Percentiles rank a stretch among this genome's conserved stretches.
phyloP scores from a whole-genome alignment of 2,888 invertebrate species.

The Biston betularia region DNA sequence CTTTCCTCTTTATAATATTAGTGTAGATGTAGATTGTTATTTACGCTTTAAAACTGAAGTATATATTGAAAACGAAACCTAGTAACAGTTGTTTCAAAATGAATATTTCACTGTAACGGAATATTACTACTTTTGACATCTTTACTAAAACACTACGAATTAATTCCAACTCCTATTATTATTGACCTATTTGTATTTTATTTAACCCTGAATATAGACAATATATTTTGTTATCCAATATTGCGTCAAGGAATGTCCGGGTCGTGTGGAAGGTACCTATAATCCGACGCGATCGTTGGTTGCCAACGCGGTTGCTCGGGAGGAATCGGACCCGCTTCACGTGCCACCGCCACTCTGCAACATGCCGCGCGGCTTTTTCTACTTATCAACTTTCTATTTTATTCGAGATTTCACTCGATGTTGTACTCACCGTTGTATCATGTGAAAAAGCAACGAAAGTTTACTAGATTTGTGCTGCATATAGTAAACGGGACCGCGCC shows the following conservation, averaged over 20 bases:
- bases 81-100: no score
- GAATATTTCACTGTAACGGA: no score
- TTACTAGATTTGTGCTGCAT: no score
- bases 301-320: constrained; percentile 59
- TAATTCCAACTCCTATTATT: no score
- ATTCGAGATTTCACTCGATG: neutral
- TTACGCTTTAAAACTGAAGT: no score
- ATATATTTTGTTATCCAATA: neutral
- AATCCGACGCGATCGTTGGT: constrained; percentile 49
- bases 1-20: no score
- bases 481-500: no score
- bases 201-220: neutral
- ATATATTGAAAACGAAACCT: no score
- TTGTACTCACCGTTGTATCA: neutral
- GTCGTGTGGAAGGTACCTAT: constrained; percentile 60
- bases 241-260: constrained; percentile 12
- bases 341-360: constrained; percentile 57
- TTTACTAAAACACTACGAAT: no score
- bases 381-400: neutral
- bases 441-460: neutral
- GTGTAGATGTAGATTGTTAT: no score
- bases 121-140: no score
- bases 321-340: constrained; percentile 65
- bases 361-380: constrained; percentile 35
- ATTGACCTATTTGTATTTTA: no score